These are phyloP conservation scores for Delphinus delphis DNA, from an alignment of 2,113 vertebrate genomes.

Conservation along the genomic window DNA sequence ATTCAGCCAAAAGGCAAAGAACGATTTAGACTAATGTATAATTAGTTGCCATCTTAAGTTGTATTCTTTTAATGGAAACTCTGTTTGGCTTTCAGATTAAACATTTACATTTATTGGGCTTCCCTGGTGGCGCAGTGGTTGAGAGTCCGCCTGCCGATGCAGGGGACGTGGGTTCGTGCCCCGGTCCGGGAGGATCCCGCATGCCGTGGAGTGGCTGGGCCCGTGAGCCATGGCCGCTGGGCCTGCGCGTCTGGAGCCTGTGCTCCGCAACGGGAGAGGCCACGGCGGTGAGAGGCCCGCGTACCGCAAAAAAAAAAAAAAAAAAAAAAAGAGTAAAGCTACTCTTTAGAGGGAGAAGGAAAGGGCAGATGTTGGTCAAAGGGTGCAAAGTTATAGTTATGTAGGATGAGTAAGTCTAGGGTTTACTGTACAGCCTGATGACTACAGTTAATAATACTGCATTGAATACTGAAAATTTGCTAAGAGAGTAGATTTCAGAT, in stretches of 20 bases:
- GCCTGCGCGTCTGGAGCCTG: too few species aligned
- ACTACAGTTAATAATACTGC: not conserved
- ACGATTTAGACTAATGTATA: not conserved
- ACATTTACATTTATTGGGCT: not conserved
- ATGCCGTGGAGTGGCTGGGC: too few species aligned
- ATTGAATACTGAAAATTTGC: not conserved
- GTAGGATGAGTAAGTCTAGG: not conserved
- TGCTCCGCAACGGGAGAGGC: too few species aligned
- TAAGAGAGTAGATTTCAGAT: not conserved
- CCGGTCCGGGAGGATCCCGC: too few species aligned
- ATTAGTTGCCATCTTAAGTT: not conserved
- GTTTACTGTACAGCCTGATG: not conserved
- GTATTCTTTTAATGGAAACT: not conserved
- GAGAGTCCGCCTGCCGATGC: too few species aligned
- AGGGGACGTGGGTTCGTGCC: too few species aligned
- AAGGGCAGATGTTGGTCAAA: not conserved
- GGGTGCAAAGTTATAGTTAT: not conserved
- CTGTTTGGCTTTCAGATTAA: not conserved
- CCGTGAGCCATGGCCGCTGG: too few species aligned
- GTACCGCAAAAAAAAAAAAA: too few species aligned
- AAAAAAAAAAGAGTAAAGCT: not conserved
- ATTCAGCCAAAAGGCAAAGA: not conserved
- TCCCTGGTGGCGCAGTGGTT: too few species aligned
- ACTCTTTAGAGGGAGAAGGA: not conserved
- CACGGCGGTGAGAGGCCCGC: too few species aligned